phyloP scores from a whole-genome alignment of 2,888 invertebrate genomes.

The Darwinula stevensoni region DNA sequence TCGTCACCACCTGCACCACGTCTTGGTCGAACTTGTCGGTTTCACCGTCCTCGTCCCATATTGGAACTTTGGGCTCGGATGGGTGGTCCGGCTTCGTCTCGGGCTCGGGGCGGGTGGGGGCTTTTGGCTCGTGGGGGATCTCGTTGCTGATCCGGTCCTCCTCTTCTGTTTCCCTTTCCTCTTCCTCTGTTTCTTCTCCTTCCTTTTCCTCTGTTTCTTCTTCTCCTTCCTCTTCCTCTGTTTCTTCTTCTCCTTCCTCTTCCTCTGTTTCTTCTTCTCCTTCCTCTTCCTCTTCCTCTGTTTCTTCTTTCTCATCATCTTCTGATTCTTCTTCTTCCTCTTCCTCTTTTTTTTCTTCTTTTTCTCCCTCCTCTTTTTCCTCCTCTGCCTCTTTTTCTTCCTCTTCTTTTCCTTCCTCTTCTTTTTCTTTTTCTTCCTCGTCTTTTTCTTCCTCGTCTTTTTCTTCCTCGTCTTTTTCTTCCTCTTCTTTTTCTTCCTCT shows the following conservation, averaged over 20 bases:
- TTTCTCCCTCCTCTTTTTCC: background rate
- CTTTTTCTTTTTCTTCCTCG: background rate
- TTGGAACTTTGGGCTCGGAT: too few relatives aligned
- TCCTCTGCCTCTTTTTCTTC: background rate
- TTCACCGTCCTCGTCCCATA: too few relatives aligned
- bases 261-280: background rate
- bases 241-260: conserved; percentile 1
- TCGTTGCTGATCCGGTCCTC: too few relatives aligned
- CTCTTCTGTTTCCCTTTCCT: background rate
- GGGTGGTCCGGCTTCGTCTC: too few relatives aligned
- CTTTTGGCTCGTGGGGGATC: too few relatives aligned
- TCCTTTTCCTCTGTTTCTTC: background rate
- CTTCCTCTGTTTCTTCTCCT: background rate
- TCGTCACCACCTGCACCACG: too few relatives aligned
- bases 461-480: background rate
- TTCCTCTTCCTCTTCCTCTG: background rate
- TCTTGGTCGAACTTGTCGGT: too few relatives aligned
- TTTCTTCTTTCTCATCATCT: background rate
- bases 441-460: conserved; percentile 1
- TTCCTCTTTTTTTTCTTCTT: background rate
- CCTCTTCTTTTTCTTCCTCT: too few relatives aligned
- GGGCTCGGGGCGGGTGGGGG: too few relatives aligned
- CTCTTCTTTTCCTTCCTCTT: conserved; percentile 1
- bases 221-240: conserved; percentile 1
- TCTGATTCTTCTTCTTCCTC: background rate